These are phyloP conservation scores for Anagyrus pseudococci DNA, from an alignment of 2,888 invertebrate genomes.

Conservation along the genomic window DNA sequence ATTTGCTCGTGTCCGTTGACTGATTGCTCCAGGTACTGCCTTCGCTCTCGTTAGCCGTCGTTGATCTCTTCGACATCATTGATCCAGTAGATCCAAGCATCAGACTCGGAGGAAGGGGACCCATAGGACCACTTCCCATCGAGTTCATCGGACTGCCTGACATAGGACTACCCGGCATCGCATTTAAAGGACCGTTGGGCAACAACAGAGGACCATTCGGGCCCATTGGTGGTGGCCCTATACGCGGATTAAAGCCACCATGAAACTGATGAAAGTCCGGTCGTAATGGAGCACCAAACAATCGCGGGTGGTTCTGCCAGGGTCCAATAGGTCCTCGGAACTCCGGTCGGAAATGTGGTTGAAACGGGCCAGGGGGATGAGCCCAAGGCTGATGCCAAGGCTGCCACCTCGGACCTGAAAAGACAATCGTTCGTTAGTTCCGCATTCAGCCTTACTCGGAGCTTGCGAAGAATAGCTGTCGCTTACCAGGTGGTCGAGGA, in stretches of 20 bases:
- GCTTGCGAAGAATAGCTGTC: background rate
- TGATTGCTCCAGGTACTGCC: background rate
- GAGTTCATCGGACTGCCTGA: conserved; percentile 47
- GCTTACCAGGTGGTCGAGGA: conserved; percentile 31
- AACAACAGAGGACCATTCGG: conserved; percentile 34
- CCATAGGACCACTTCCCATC: conserved; percentile 43
- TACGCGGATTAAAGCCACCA: conserved; percentile 44
- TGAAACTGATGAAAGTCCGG: conserved; percentile 55
- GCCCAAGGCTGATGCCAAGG: conserved; percentile 57
- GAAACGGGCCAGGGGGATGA: conserved; percentile 55
- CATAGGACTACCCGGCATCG: conserved; percentile 44
- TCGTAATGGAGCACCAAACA: conserved; percentile 52
- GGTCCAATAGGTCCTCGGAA: conserved; percentile 55
- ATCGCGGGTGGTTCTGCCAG: conserved; percentile 56
- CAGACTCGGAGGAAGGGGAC: conserved; percentile 5
- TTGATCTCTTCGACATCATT: conserved; percentile 7
- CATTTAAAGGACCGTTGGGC: conserved; percentile 41
- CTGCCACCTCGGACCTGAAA: conserved; percentile 43
- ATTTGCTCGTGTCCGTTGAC: background rate
- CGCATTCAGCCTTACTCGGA: background rate
- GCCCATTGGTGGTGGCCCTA: conserved; percentile 36
- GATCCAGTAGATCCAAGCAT: background rate
- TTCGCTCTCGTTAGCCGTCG: background rate
- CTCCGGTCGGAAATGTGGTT: conserved; percentile 51
- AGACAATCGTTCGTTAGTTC: background rate